Evolutionary conservation across 2,797 vertebrate genomes (phyloP).

Genomic region (Alauda arvensis): DNA sequence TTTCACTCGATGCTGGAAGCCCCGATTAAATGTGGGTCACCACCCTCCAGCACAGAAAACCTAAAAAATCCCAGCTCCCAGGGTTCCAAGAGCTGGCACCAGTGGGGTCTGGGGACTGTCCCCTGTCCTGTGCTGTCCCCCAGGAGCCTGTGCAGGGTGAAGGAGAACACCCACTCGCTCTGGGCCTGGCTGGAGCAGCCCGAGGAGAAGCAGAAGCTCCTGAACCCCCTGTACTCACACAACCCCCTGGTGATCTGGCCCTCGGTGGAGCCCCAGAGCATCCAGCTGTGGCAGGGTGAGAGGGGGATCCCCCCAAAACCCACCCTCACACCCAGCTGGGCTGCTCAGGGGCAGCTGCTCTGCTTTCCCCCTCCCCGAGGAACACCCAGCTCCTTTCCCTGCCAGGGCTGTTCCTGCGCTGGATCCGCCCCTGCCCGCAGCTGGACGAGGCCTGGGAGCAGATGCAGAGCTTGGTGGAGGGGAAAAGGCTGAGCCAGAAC

Average conservation of each 20-base stretch:
- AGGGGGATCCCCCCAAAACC: neutral
- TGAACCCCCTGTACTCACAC: constrained; percentile 78
- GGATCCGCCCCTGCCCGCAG: constrained; percentile 71
- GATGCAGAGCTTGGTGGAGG: constrained; percentile 38
- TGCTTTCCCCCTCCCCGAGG: neutral
- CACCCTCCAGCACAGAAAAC: too few species aligned
- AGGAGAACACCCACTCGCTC: constrained; percentile 81
- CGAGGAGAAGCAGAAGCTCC: constrained; percentile 56
- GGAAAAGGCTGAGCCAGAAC: neutral
- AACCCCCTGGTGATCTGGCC: constrained; percentile 85
- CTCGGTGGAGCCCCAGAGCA: constrained; percentile 86
- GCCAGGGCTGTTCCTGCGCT: constrained; percentile 84
- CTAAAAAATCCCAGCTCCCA: too few species aligned
- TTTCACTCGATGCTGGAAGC: too few species aligned
- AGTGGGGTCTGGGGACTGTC: neutral
- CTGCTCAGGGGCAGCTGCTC: neutral
- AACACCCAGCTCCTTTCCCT: neutral
- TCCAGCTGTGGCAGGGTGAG: constrained; percentile 86
- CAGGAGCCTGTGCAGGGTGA: constrained; percentile 78
- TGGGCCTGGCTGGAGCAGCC: constrained; percentile 77
- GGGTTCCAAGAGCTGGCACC: too few species aligned
- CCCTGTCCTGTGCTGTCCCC: accelerated
- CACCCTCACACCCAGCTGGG: neutral
- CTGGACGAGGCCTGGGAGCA: constrained; percentile 74
- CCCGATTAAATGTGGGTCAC: too few species aligned